Evolutionary conservation across 2,888 invertebrate genomes (phyloP), one percentile per base, ranked within the genome.

Genomic region (Polydrusus pterygomalis): DNA sequence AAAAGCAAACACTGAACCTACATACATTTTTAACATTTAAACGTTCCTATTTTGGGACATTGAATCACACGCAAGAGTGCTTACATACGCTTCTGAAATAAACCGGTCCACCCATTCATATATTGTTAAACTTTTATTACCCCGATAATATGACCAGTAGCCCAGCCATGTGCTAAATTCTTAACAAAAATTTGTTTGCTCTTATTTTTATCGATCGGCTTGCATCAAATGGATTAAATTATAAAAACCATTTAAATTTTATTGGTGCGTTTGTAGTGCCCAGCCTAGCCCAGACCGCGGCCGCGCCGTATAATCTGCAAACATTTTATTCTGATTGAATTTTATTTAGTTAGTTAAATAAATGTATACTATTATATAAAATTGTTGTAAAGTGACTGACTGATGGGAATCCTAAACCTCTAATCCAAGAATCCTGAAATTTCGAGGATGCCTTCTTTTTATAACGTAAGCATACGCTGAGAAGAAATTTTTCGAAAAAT

Each of bases 21-120:
- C 68, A 69, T 58, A 58, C 10, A 67, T 72, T 71, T 54, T 65
- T 47, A 70, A 20, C 25, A 62, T 65, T 25, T 40, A 65, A 72
- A 49, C 67, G 67, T 60, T 73, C 74, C 74, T 74, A 74, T 69
- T 74, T 74, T 69, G 62, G 67, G 74, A 68, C 25, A 49, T 63
- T 60, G 67, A 68, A 65, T 60, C 67, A 73, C 49, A 38, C 38
- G 15, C 38, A 17, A 38, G 20, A 38, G 38, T 60, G 58, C 40
- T 60, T 60, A 38, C 58, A 38, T 60, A 60, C 38, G 58, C 38
- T 38, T 60, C 58, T 60, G 58, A 60, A 60, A 60, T 60, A 60
- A 58, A 63, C 74, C 74, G 74, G 74, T 68, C 68, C 62, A 74
- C 63, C 74, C 74, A 62, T 40, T 47, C 43, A 64, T 54, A 64